Percentiles rank a stretch among this genome's conserved stretches.
Conservation (phyloP, 2,888 invertebrate genomes). For the Pheosia tremula region DNA sequence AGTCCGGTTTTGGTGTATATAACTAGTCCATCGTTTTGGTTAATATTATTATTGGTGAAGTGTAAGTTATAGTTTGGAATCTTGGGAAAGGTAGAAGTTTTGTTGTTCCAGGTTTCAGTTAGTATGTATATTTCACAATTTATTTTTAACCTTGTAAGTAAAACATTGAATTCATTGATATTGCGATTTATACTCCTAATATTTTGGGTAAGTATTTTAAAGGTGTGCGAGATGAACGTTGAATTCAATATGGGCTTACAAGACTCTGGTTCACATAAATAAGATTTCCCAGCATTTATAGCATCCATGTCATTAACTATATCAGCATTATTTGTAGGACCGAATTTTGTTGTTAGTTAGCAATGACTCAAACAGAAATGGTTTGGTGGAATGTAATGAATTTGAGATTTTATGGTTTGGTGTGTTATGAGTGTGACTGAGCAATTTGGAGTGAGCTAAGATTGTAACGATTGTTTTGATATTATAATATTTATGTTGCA, state of each 20-base stretch:
- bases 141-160: neutral
- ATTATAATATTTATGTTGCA: too few species aligned
- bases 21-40: conserved; percentile 7
- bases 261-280: neutral
- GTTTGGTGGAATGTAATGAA: too few species aligned
- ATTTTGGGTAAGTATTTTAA: conserved; percentile 4
- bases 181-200: conserved; percentile 6
- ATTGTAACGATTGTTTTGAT: too few species aligned
- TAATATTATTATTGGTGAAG: neutral
- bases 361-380: neutral
- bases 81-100: neutral
- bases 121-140: conserved; percentile 7
- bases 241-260: too few species aligned
- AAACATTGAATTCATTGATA: neutral
- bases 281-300: neutral
- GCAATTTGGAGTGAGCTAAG: too few species aligned
- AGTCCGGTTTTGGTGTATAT: neutral
- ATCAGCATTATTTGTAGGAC: neutral
- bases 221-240: too few species aligned
- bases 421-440: too few species aligned
- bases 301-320: neutral
- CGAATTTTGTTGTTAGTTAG: neutral
- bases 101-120: conserved; percentile 7
- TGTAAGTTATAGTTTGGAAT: neutral
- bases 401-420: too few species aligned